Percentiles rank a stretch among this genome's conserved stretches.
phyloP scores from a whole-genome alignment of 2,797 vertebrate species.

The Glyptemys insculpta region DNA sequence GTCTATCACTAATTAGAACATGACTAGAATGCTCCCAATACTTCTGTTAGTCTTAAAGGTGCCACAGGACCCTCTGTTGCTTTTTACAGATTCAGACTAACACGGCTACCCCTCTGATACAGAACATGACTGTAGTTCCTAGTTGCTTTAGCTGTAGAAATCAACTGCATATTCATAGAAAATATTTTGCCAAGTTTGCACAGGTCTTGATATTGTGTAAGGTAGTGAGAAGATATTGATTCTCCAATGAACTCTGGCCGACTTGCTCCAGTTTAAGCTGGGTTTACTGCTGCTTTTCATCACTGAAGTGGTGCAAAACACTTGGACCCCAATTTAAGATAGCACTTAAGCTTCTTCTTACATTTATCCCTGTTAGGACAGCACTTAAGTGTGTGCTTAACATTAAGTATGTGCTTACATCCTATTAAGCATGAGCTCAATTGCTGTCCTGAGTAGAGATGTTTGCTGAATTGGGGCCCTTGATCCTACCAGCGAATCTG shows the following conservation, averaged over 20 bases:
- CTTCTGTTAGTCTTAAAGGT: no score
- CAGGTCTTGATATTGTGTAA: not conserved
- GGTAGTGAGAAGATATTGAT: not conserved
- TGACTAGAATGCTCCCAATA: no score
- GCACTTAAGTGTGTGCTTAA: no score
- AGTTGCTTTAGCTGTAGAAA: slow-evolving; percentile 28
- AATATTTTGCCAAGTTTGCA: not conserved
- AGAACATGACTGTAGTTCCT: not conserved
- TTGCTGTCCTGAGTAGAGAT: no score
- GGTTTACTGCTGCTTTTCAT: not conserved
- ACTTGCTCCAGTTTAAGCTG: not conserved
- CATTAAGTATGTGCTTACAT: no score
- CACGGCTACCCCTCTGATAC: no score
- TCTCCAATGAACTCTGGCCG: not conserved
- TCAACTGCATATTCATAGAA: not conserved
- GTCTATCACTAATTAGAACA: slow-evolving; percentile 1
- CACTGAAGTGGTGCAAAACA: not conserved
- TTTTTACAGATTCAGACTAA: no score
- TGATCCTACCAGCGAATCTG: no score
- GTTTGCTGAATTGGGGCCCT: no score
- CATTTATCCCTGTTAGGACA: not conserved
- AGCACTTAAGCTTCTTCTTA: not conserved
- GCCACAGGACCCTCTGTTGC: no score
- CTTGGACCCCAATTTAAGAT: not conserved
- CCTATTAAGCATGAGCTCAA: no score